These are phyloP conservation scores for Girardinichthys multiradiatus DNA, from an alignment of 2,113 vertebrate genomes.

Conservation along the genomic window DNA sequence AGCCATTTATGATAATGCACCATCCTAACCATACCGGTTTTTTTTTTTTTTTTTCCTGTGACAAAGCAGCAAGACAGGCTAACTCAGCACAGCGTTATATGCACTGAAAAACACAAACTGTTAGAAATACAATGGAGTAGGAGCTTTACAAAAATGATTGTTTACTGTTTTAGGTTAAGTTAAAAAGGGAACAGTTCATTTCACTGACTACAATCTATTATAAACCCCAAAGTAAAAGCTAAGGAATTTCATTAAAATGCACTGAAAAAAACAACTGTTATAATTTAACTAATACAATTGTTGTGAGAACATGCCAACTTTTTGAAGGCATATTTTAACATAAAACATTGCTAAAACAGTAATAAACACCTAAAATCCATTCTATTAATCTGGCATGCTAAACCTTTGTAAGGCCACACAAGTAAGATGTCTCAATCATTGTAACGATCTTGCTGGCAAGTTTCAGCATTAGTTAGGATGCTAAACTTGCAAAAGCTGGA, in stretches of 20 bases:
- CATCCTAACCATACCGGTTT: slow-evolving; percentile 42
- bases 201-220: neutral
- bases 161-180: neutral
- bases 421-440: no score
- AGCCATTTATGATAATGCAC: slow-evolving; percentile 54
- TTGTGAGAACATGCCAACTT: no score
- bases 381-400: neutral
- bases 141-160: neutral
- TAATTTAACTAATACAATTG: neutral
- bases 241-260: neutral
- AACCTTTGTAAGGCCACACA: no score
- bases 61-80: slow-evolving; percentile 19
- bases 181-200: neutral
- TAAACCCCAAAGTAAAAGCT: neutral
- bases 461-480: neutral
- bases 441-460: no score
- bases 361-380: neutral
- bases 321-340: neutral
- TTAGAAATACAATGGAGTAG: neutral
- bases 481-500: neutral
- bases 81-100: slow-evolving; percentile 38
- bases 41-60: slow-evolving; percentile 2
- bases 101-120: slow-evolving; percentile 5
- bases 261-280: neutral
- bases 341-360: neutral